Percentiles rank a stretch among this genome's conserved stretches.
Conservation (phyloP, 1,140 invertebrate species). For the Drosophila willistoni region DNA sequence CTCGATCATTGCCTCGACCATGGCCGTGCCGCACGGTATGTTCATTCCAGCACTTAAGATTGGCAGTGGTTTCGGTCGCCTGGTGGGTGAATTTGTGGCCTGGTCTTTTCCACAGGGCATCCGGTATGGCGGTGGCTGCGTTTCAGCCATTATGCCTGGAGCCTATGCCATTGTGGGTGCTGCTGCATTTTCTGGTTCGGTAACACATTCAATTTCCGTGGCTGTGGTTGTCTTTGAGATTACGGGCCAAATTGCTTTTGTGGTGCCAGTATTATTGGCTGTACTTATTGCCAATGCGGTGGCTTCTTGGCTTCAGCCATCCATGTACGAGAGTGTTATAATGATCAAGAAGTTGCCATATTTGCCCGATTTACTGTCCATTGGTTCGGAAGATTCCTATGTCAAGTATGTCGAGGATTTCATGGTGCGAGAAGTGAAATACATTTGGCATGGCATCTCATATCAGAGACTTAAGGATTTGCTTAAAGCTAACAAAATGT, state of each 20-base stretch:
- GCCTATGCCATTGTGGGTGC: slow-evolving; percentile 96
- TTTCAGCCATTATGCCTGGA: slow-evolving; percentile 95
- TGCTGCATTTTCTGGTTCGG: slow-evolving; percentile 97
- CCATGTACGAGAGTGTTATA: slow-evolving; percentile 99
- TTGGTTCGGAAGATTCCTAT: slow-evolving; percentile 90
- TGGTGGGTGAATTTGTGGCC: slow-evolving; percentile 97
- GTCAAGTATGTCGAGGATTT: slow-evolving; percentile 97
- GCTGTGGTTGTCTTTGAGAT: slow-evolving; percentile 99
- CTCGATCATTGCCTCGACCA: slow-evolving; percentile 96
- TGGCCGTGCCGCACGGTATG: slow-evolving; percentile 97
- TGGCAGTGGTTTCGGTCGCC: slow-evolving; percentile 95
- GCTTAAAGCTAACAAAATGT: slow-evolving; percentile 86
- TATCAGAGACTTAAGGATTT: slow-evolving; percentile 93
- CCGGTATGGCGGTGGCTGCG: slow-evolving; percentile 91
- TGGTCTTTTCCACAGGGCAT: slow-evolving; percentile 96
- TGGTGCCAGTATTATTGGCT: slow-evolving; percentile 98
- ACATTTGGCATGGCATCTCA: slow-evolving; percentile 95
- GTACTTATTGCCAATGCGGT: slow-evolving; percentile 97
- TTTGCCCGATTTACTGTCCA: slow-evolving; percentile 87
- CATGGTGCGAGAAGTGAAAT: slow-evolving; percentile 95
- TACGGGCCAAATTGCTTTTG: slow-evolving; percentile 98
- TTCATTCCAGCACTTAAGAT: slow-evolving; percentile 98
- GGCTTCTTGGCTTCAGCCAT: slow-evolving; percentile 95
- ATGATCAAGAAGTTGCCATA: slow-evolving; percentile 98
- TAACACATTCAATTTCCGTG: slow-evolving; percentile 99